Base-by-base conservation (phyloP, 2,888 invertebrate species). In the Dynastes tityus region DNA sequence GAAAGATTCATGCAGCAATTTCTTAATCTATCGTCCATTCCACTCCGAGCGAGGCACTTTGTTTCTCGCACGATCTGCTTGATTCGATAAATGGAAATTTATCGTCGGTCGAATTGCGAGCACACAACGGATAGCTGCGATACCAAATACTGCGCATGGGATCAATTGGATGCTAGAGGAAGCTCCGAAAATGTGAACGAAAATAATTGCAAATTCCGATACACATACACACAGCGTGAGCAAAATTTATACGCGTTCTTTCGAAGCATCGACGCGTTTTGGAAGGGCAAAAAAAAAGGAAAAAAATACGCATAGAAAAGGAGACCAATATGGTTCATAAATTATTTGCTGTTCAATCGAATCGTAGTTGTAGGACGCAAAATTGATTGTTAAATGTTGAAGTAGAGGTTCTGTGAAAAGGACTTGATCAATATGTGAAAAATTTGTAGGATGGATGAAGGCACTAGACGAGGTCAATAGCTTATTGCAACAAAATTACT, bases 11-110 rank as follows among this genome's bases (percentile, higher is more conserved):
- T 67, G 29, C 61, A 61, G 45, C 73, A 61, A 74, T 74, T 74
- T 61, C 73, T 55, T 74, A 74, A 74, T 61, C 73, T 61, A 63
- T 61, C 29, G 61, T 63, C 49, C 45, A 49, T 61, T 74, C 45
- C 11, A 6, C 29, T 61, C 8, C n/a, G 9, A 13, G 27, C 27
- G 9, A 40, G 61, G 61, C 61, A 53, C 73, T 61, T 61, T 74
- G 61, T 58, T 61, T 45, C 58, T 63, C 61, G 73, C 73, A 74
- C 73, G 73, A 61, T 40, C 49, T 63, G 45, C 45, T 63, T 74
- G 61, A 74, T 74, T 74, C 73, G 73, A 74, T 74, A 74, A 74
- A 74, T 74, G 61, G 61, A 74, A 74, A 74, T 74, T 74, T 74
- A 74, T 74, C 61, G 73, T 8, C 45, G 29, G 61, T 27, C 40